Percentiles rank a stretch among this genome's conserved stretches.
Evolutionary conservation across 2,113 vertebrate species (phyloP).

Genomic region (Chlorodrepanis virens): DNA sequence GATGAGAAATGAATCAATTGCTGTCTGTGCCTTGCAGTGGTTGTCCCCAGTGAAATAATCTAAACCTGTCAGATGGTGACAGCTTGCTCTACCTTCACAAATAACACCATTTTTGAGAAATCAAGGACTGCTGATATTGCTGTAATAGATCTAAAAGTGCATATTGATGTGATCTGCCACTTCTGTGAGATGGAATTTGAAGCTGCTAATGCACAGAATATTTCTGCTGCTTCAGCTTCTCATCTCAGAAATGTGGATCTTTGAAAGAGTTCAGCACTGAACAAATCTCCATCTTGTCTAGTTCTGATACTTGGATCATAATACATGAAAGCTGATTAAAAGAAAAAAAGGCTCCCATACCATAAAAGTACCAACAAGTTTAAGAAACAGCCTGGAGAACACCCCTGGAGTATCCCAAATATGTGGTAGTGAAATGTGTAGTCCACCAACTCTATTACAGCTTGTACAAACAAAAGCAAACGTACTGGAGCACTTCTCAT

Average conservation of each 20-base stretch:
- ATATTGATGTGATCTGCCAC: constrained; percentile 34
- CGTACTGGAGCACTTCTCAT: not conserved
- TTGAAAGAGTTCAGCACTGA: not conserved
- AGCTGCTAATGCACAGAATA: not conserved
- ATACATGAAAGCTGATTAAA: not conserved
- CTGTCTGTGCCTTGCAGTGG: not conserved
- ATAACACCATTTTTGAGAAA: constrained; percentile 34
- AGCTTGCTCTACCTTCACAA: constrained; percentile 35
- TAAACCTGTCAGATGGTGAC: constrained; percentile 6
- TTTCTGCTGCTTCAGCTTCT: constrained; percentile 12
- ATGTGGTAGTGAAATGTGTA: not conserved
- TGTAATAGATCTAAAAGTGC: constrained; percentile 44
- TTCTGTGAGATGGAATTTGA: not conserved
- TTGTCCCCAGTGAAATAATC: constrained; percentile 4
- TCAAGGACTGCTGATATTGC: constrained; percentile 1
- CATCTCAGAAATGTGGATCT: not conserved
- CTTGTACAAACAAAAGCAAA: not conserved
- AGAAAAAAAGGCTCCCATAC: not conserved
- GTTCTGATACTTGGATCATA: not conserved
- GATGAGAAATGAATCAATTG: not conserved
- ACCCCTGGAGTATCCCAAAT: not conserved
- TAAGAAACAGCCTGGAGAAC: not conserved
- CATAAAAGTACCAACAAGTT: not conserved
- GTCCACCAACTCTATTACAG: not conserved
- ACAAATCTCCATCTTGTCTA: not conserved